A percentile compares a stretch with the other conserved stretches of the same genome.
Conservation (phyloP, 2,888 invertebrate genomes). For the Temnothorax ravouxi region DNA sequence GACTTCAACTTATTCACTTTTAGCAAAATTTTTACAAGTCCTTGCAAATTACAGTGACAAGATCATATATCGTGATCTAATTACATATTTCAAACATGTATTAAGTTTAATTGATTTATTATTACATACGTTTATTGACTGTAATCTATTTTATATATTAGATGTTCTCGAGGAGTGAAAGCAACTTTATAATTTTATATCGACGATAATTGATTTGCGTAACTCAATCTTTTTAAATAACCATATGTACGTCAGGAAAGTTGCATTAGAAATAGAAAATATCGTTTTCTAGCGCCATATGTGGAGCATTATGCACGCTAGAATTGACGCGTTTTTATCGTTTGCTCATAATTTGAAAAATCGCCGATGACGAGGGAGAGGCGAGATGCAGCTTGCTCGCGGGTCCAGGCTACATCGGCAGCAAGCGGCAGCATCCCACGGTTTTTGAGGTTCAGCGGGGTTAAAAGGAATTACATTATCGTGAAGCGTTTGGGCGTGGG, state of each 20-base stretch:
- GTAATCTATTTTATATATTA: background rate
- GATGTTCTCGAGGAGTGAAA: background rate
- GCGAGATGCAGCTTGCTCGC: conserved; percentile 61
- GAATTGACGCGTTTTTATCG: conserved; percentile 15
- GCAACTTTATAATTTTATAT: background rate
- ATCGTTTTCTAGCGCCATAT: background rate
- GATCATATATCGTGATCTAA: background rate
- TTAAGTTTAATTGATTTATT: conserved; percentile 7
- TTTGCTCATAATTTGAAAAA: background rate
- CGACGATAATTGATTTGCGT: background rate
- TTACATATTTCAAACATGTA: background rate
- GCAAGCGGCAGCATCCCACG: conserved; percentile 73
- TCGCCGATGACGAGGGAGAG: background rate
- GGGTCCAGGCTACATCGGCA: conserved; percentile 56
- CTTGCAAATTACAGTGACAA: background rate
- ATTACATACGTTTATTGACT: background rate
- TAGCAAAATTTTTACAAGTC: background rate
- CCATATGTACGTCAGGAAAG: background rate
- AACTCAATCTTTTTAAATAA: background rate
- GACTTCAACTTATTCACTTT: background rate
- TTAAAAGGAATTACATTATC: conserved; percentile 80
- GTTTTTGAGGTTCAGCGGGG: conserved; percentile 76
- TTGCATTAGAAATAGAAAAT: background rate
- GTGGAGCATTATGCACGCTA: background rate
- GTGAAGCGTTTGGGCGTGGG: conserved; percentile 78